Percentiles rank a stretch among this genome's conserved stretches.
Conservation (phyloP, 2,888 invertebrate species). For the Asteroscopus sphinx region DNA sequence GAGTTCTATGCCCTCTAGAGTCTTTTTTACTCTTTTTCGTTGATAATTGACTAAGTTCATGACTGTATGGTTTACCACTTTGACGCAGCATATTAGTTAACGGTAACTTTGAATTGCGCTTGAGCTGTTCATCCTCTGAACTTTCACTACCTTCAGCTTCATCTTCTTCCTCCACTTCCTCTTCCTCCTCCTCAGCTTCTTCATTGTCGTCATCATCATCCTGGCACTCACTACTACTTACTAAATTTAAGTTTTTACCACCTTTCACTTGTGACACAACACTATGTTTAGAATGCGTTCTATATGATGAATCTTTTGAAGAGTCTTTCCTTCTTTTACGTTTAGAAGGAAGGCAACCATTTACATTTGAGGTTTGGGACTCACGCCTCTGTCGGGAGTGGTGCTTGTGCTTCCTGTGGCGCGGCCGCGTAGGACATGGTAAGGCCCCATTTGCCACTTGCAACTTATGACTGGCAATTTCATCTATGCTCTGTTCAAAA, state of each 20-base stretch:
- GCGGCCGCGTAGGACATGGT: conserved; percentile 74
- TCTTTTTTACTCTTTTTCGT: conserved; percentile 85
- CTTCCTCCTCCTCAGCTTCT: conserved; percentile 62
- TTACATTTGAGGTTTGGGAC: conserved; percentile 71
- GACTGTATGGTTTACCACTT: conserved; percentile 89
- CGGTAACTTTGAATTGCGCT: conserved; percentile 86
- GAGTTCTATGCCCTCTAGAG: conserved; percentile 80
- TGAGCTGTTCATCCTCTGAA: conserved; percentile 86
- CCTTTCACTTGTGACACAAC: conserved; percentile 83
- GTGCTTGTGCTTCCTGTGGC: conserved; percentile 84
- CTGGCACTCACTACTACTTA: conserved; percentile 87
- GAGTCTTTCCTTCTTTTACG: conserved; percentile 82
- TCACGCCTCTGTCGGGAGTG: conserved; percentile 73
- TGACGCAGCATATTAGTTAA: conserved; percentile 80
- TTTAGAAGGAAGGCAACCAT: conserved; percentile 80
- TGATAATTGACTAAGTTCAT: conserved; percentile 90
- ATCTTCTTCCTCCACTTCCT: conserved; percentile 61
- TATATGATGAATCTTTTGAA: conserved; percentile 78
- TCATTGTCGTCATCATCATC: conserved; percentile 73
- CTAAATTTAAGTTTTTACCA: conserved; percentile 88
- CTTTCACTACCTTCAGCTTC: conserved; percentile 72
- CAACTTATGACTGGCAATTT: conserved; percentile 81
- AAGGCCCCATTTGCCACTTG: conserved; percentile 78
- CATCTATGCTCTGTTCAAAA: conserved; percentile 88
- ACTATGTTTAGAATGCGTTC: conserved; percentile 77